Base-by-base conservation (phyloP, 1,140 invertebrate genomes). In the Philotrypesis tridentata region DNA sequence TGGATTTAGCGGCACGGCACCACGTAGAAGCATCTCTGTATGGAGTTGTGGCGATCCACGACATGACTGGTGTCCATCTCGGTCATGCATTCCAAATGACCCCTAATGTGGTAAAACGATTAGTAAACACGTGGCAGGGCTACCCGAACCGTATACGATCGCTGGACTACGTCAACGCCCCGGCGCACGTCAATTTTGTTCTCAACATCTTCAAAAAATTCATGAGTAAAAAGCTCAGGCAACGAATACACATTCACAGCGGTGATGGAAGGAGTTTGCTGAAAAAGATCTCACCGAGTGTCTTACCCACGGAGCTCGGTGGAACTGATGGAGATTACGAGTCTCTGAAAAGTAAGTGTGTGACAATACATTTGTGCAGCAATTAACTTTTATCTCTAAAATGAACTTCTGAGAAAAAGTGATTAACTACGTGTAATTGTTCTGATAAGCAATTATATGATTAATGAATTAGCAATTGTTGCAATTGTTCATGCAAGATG, bases 81-180 rank as follows among this genome's bases (percentile, higher is more conserved):
- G 92, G 91, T 11, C 95, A 96, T 85, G 94, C 93, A 5, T 80
- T 93, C 21, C 93, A 94, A 85, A 85, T 95, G 63, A 92, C 93
- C 23, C 94, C 94, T 0, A 87, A 86, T 23, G 85, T 94, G 0
- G 92, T 96, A 27, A 90, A 93, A 90, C 89, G 90, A 72, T 87
- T 94, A 9, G 94, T 95, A 0, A 92, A 93, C 73, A 91, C 94
- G 7, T 95, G 94, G 95, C 94, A 95, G 89, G 94, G 94, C 48
- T 96, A 96, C 87, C 95, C 96, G 8, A 92, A 94, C 11, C 92
- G 95, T 83, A 93, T 95, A 21, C 94, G 95, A 85, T 91, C 93
- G 1, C 88, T 96, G 31, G 94, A 96, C 84, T 96, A 95, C 86
- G 91, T 96, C 1, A 95, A 96, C 88, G 93, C 95, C 2, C 95